Base-by-base conservation (phyloP, 2,797 vertebrate genomes). In the Leuciscus waleckii region DNA sequence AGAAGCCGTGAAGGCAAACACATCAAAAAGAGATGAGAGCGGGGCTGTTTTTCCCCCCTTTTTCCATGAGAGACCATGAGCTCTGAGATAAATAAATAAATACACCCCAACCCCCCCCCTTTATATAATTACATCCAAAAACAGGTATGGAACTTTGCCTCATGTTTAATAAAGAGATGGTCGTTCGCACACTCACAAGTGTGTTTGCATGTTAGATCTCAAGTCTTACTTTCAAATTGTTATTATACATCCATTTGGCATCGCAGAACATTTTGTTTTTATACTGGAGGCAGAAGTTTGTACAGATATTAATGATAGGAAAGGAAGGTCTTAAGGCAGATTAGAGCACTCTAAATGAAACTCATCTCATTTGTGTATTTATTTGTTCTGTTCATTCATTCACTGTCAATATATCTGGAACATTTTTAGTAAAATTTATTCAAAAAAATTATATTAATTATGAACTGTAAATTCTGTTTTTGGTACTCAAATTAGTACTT, bases 1-100 rank as follows among this genome's bases (percentile, higher is more conserved):
- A 96, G 94, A 97, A 97, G 96, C 96, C 94, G 96, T 95, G 96
- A 98, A 98, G 96, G 95, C 96, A 98, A 98, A 98, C 96, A 98
- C 96, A 96, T 96, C 91, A 94, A 95, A 95, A 94, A 94, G 92
- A 91, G 90, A 92, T 90, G 79, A 89, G 84, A 87, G 75, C 69
- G 87, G 76, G 79, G 89, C 90, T 90, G 91, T 68, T 56, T 67
- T 70, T n/a, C 41, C 37, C 69, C 54, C 81, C 79, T 78, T 82
- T 89, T 89, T 92, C 86, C 83, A 10, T 85, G 88, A 93, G 92
- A 90, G 92, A 92, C 87, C 92, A 91, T 85, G 90, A 86, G 77
- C 81, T 82, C 89, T 84, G 86, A 70, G 86, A 84, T 86, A 86
- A 89, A 79, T 85, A 91, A 92, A 92, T 91, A 93, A 78, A 79